These are phyloP conservation scores for Himalopsyche anomala DNA, from an alignment of 2,888 invertebrate genomes.

Conservation along the genomic window DNA sequence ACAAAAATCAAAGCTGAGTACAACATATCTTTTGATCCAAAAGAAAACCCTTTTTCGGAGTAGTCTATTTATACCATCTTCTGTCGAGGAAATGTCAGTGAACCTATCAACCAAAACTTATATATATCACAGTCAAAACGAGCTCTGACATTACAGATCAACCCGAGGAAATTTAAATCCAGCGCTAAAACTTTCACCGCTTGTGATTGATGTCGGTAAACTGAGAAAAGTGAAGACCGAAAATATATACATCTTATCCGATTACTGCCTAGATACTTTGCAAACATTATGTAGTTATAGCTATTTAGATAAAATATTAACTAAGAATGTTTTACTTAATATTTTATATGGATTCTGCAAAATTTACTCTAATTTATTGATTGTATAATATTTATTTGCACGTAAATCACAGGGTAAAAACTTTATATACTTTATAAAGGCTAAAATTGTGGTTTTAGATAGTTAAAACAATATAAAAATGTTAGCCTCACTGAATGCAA, in stretches of 20 bases:
- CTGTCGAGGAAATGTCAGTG: neutral
- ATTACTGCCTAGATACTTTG: neutral
- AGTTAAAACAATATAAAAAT: too few species aligned
- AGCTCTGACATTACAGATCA: conserved; percentile 16
- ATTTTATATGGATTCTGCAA: too few species aligned
- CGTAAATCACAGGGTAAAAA: too few species aligned
- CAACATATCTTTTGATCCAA: too few species aligned
- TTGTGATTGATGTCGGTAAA: conserved; percentile 14
- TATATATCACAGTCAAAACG: conserved; percentile 13
- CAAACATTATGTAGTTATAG: neutral
- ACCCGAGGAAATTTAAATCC: conserved; percentile 16
- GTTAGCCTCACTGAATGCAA: too few species aligned
- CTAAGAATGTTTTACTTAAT: too few species aligned
- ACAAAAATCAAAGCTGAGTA: too few species aligned
- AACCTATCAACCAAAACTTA: neutral
- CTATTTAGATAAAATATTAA: neutral
- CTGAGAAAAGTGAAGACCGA: neutral
- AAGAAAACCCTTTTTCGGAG: too few species aligned
- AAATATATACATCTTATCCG: neutral
- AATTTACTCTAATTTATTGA: too few species aligned
- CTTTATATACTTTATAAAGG: too few species aligned
- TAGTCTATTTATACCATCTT: neutral
- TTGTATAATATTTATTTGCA: too few species aligned
- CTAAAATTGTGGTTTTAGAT: too few species aligned
- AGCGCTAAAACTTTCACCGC: neutral